Conservation (phyloP, 2,888 invertebrate genomes). For the Drosophila vallismaia region DNA sequence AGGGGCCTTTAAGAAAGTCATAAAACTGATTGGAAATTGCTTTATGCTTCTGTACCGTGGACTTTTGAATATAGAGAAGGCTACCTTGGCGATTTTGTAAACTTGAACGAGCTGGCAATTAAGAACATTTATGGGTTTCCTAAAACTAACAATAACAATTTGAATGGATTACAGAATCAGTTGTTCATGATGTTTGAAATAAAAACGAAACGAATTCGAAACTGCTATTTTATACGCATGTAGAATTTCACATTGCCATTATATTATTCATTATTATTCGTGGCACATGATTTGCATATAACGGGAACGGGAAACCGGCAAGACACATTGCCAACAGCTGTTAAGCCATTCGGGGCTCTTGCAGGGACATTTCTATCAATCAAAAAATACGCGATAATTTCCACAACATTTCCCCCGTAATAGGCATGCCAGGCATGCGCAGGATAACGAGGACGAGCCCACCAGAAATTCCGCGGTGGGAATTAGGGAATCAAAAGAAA, state of each 20-base stretch:
- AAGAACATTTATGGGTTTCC: background rate
- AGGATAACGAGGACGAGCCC: conserved; percentile 27
- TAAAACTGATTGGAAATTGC: conserved; percentile 25
- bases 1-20: background rate
- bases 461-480: conserved; percentile 63
- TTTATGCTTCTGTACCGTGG: background rate
- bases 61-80: too few species aligned
- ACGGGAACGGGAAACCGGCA: conserved; percentile 32
- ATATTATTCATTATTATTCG: conserved; percentile 7
- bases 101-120: too few species aligned
- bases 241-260: background rate
- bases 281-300: conserved; percentile 1
- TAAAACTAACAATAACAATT: background rate
- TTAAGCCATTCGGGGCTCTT: conserved; percentile 2
- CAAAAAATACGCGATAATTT: conserved; percentile 54
- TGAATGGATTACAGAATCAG: too few species aligned
- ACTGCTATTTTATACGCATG: background rate
- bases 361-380: conserved; percentile 50
- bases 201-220: too few species aligned
- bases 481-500: conserved; percentile 52
- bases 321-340: conserved; percentile 69
- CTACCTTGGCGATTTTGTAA: background rate
- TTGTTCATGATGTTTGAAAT: too few species aligned
- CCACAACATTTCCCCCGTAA: conserved; percentile 63
- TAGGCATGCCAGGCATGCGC: conserved; percentile 70